Conservation (phyloP, 2,113 vertebrate genomes). For the Stictonetta naevosa region DNA sequence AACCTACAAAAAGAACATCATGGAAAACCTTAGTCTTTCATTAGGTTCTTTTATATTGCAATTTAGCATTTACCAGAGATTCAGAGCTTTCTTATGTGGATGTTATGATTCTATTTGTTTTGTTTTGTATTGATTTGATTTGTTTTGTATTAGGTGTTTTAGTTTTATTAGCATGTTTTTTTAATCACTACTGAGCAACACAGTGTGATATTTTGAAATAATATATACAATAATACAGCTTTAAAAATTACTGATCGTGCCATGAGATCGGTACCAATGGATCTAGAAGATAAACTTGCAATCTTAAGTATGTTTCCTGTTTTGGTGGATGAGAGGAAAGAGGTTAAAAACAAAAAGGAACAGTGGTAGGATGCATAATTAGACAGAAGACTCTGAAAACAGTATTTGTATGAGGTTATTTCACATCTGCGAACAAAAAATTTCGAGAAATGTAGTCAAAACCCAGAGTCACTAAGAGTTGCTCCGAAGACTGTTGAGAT, state of each 20-base stretch:
- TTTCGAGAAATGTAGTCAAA: neutral
- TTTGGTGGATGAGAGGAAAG: neutral
- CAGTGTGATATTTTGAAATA: neutral
- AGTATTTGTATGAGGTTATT: neutral
- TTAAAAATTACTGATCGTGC: neutral
- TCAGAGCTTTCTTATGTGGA: neutral
- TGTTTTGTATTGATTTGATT: neutral
- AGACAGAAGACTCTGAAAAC: neutral
- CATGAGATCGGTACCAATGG: neutral
- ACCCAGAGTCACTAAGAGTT: neutral
- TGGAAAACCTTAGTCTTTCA: neutral
- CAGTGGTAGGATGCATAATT: neutral
- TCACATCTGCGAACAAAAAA: neutral
- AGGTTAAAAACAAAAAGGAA: neutral
- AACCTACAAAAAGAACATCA: neutral
- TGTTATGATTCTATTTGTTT: neutral
- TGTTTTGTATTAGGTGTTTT: neutral
- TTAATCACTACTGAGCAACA: neutral
- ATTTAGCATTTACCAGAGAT: neutral
- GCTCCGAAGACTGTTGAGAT: neutral
- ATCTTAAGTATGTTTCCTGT: neutral
- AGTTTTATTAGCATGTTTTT: neutral
- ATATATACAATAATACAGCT: neutral
- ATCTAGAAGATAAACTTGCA: neutral
- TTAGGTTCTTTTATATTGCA: neutral